Conservation (phyloP, 2,113 vertebrate genomes). For the Pithys albifrons region DNA sequence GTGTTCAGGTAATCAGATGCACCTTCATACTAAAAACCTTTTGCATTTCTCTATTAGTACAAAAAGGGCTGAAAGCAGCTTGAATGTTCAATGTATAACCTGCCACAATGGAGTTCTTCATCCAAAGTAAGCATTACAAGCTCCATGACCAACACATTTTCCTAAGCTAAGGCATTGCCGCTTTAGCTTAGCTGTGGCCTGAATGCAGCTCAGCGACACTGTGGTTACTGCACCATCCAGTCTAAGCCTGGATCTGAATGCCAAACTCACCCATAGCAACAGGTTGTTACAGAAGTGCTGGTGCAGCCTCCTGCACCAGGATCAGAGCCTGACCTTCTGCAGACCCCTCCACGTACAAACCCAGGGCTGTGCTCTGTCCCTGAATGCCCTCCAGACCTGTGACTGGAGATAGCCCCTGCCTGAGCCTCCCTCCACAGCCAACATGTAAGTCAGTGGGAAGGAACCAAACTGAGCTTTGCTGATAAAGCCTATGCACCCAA, state of each 20-base stretch:
- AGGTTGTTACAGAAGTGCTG: neutral
- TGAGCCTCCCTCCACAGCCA: neutral
- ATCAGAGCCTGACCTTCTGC: neutral
- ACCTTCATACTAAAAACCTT: neutral
- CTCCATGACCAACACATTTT: neutral
- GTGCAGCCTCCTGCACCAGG: neutral
- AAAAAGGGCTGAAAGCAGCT: neutral
- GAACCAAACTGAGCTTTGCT: neutral
- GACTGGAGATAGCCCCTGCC: neutral
- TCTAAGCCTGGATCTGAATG: neutral
- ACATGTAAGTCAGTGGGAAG: rapidly evolving
- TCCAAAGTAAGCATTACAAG: neutral
- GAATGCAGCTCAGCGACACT: neutral
- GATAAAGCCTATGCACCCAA: neutral
- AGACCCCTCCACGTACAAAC: rapidly evolving
- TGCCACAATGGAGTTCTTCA: neutral
- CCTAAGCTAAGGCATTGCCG: neutral
- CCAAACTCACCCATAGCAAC: neutral
- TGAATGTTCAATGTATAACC: neutral
- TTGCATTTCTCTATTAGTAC: neutral
- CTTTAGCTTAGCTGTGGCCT: neutral
- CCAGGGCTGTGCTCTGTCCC: rapidly evolving
- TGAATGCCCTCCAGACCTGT: neutral
- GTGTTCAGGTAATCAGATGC: neutral
- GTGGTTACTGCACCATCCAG: neutral